A percentile compares a stretch with the other conserved stretches of the same genome.
phyloP scores from a whole-genome alignment of 2,888 invertebrate genomes.

The Chymomyza amoena region DNA sequence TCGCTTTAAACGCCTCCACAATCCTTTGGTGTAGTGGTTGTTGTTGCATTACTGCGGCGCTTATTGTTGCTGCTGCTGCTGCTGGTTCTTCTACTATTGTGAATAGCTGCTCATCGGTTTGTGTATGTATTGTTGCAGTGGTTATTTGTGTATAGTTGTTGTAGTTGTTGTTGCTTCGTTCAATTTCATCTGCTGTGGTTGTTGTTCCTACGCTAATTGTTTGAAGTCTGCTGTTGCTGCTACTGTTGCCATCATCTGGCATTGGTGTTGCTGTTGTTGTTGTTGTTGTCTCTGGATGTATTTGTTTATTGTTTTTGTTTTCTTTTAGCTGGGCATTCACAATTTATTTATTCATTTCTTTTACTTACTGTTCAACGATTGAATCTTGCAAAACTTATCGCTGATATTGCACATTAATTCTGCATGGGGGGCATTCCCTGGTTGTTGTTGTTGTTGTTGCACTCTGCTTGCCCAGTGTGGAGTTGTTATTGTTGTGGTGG shows the following conservation, averaged over 20 bases:
- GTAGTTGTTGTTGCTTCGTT: too few relatives aligned
- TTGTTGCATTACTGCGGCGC: constrained; percentile 16
- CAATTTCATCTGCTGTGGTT: constrained; percentile 44
- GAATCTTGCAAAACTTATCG: constrained; percentile 28
- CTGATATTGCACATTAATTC: constrained; percentile 15
- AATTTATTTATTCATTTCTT: neutral
- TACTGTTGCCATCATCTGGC: constrained; percentile 23
- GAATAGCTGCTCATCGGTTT: constrained; percentile 75
- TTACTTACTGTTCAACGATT: constrained; percentile 59
- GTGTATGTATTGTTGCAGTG: constrained; percentile 76
- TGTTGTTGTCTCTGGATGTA: constrained; percentile 16
- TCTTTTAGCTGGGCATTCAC: neutral
- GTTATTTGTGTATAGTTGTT: constrained; percentile 22
- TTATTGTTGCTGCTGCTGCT: neutral
- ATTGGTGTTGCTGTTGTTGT: constrained; percentile 3
- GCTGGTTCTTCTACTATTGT: too few relatives aligned
- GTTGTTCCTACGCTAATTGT: constrained; percentile 34
- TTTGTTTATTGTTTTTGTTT: constrained; percentile 2
- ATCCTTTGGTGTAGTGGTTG: constrained; percentile 46
- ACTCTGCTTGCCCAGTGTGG: constrained; percentile 7
- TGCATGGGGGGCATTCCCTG: constrained; percentile 24
- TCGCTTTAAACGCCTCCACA: constrained; percentile 19
- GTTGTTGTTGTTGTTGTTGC: too few relatives aligned
- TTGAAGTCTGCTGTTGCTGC: constrained; percentile 5
- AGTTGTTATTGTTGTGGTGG: constrained; percentile 19